Percentiles rank a stretch among this genome's conserved stretches.
These are phyloP conservation scores for Caradrina kadenii DNA, from an alignment of 2,888 invertebrate genomes.

Conservation along the genomic window DNA sequence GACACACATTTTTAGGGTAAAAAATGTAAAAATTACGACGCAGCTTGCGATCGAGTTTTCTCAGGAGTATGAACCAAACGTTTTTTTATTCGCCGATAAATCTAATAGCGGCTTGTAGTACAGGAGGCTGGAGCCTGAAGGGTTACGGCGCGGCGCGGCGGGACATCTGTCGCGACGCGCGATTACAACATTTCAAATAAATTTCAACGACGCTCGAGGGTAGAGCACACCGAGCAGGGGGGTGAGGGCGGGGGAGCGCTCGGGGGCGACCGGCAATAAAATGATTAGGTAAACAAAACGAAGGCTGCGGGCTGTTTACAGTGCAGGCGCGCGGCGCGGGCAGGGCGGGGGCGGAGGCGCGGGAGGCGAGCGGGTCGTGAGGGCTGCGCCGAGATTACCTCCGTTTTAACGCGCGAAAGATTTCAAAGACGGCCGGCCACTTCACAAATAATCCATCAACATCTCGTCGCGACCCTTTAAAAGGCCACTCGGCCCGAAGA, in stretches of 20 bases:
- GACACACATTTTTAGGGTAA: conserved; percentile 89
- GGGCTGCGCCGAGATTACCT: conserved; percentile 84
- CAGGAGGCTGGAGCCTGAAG: conserved; percentile 77
- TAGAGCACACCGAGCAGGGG: conserved; percentile 30
- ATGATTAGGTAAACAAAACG: conserved; percentile 89
- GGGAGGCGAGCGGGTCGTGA: conserved; percentile 58
- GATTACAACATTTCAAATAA: conserved; percentile 77
- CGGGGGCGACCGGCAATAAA: conserved; percentile 77
- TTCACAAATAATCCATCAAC: conserved; percentile 90
- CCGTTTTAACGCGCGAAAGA: conserved; percentile 90
- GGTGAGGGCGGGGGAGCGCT: conserved; percentile 57
- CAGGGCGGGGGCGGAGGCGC: conserved; percentile 47
- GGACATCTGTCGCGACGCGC: conserved; percentile 78
- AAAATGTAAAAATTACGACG: conserved; percentile 86
- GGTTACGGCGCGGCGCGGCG: conserved; percentile 65
- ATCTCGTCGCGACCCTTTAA: conserved; percentile 80
- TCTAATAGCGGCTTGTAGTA: conserved; percentile 82
- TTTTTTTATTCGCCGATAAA: conserved; percentile 79
- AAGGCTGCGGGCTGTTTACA: conserved; percentile 79
- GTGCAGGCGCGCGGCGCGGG: conserved; percentile 58
- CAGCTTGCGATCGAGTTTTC: conserved; percentile 88
- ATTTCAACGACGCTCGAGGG: conserved; percentile 68
- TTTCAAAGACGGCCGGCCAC: conserved; percentile 88
- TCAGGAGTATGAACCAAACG: conserved; percentile 77
- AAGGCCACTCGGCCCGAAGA: conserved; percentile 74